Evolutionary conservation across 2,113 vertebrate genomes (phyloP).

Genomic region (Chaetops frenatus): DNA sequence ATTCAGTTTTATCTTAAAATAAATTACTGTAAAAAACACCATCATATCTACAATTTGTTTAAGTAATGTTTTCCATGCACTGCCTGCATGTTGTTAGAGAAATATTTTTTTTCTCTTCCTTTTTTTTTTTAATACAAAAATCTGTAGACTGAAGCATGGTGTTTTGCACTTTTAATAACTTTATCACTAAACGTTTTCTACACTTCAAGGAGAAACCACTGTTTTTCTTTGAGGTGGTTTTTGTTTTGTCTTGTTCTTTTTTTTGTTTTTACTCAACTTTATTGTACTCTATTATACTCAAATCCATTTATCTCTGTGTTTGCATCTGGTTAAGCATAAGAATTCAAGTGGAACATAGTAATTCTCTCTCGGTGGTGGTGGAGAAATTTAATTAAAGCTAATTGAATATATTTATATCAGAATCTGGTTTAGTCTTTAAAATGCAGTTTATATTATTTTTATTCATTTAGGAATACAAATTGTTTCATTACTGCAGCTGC

Average conservation of each 20-base stretch:
- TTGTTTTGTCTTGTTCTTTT: background rate
- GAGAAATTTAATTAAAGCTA: background rate
- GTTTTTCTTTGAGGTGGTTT: background rate
- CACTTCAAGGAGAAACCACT: background rate
- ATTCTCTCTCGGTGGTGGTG: background rate
- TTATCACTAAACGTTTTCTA: background rate
- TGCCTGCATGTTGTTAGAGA: background rate
- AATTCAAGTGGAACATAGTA: background rate
- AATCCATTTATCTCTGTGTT: background rate
- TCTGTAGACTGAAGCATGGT: background rate
- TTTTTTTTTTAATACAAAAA: background rate
- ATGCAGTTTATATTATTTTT: background rate
- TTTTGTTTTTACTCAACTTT: background rate
- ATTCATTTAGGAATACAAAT: background rate
- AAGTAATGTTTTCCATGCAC: background rate
- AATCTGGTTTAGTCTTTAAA: background rate
- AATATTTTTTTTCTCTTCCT: background rate
- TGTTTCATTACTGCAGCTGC: background rate
- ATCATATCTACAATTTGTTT: background rate
- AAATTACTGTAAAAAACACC: accelerated
- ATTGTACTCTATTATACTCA: background rate
- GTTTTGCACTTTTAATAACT: background rate
- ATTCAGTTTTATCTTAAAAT: background rate
- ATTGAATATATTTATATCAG: background rate
- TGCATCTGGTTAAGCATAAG: background rate